Base-by-base conservation (phyloP, 2,888 invertebrate species). In the Diaphora mendica region DNA sequence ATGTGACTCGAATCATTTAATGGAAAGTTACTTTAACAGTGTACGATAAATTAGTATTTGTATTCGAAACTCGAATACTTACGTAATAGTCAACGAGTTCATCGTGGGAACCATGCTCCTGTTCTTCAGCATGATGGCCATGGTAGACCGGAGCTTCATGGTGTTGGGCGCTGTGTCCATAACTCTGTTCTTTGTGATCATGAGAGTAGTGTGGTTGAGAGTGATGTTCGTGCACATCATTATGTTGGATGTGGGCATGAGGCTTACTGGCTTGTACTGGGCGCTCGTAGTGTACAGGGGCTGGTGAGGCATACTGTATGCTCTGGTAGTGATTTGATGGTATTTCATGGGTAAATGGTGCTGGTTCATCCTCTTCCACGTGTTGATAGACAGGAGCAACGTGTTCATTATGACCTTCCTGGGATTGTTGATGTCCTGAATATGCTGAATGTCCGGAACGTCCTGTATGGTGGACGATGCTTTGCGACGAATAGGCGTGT, bases 41-140 rank as follows among this genome's bases (percentile, higher is more conserved):
- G 86, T 79, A 80, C 82, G 77, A 81, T 85, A 86, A 86, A 86
- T 85, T 70, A 82, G 73, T 74, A 69, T 78, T 88, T 85, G 76
- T 80, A 89, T 89, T 89, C 89, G 87, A 87, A 79, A 80, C 87
- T 85, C 86, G 87, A 84, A 84, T 76, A 86, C 95, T 95, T 91
- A 95, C 95, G 87, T 95, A 95, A 93, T 94, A 95, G 87, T 95
- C 95, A 26, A 95, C 86, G 51, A 91, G 92, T 80, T 95, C 93
- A 65, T 94, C 94, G 83, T 93, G 91, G 30, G 91, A 89, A 76
- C 83, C 83, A 75, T 90, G 86, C 55, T 86, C 78, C 71, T 91
- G 87, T 35, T 77, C 69, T 65, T 83, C 83, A 26, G 82, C 76
- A n/a, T 89, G 86, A 59, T 89, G 75, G 66, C 66, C 76, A 20